These are phyloP conservation scores for Colletes collaris DNA, from an alignment of 2,888 invertebrate species.

Conservation along the genomic window DNA sequence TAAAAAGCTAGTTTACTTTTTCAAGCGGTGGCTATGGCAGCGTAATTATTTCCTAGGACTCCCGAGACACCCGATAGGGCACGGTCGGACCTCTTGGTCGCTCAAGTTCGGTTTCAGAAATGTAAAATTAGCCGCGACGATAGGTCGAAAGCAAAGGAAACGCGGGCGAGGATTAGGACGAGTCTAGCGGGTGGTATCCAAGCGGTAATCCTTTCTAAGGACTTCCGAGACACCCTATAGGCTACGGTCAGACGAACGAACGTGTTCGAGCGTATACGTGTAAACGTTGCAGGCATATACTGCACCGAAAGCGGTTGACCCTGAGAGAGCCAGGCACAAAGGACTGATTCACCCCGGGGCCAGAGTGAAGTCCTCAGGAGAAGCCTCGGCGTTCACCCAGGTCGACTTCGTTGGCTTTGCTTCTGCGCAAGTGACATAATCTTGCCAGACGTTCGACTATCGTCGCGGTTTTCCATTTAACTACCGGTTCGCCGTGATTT, in stretches of 20 bases:
- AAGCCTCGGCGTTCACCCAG: conserved; percentile 63
- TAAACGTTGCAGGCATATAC: conserved; percentile 73
- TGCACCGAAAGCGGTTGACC: conserved; percentile 82
- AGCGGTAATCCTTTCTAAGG: conserved; percentile 23
- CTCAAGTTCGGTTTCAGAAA: no score
- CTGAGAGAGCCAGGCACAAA: conserved; percentile 81
- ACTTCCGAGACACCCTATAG: conserved; percentile 67
- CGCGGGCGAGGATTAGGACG: not conserved
- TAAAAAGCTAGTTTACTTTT: no score
- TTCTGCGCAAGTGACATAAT: conserved; percentile 67
- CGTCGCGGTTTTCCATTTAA: conserved; percentile 29
- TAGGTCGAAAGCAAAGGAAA: not conserved
- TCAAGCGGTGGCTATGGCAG: no score
- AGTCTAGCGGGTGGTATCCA: conserved; percentile 12
- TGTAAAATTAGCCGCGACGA: no score
- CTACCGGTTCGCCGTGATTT: conserved; percentile 27
- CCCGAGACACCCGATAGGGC: no score
- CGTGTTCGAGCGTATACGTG: conserved; percentile 73
- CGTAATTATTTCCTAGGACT: no score
- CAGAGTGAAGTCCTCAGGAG: conserved; percentile 63
- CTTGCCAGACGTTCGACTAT: conserved; percentile 26
- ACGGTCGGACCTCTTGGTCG: no score
- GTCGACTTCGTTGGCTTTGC: conserved; percentile 56
- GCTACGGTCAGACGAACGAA: conserved; percentile 55
- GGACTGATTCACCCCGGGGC: conserved; percentile 81